A percentile compares a stretch with the other conserved stretches of the same genome.
phyloP scores from a whole-genome alignment of 2,113 vertebrate species.

The Podarcis raffonei region DNA sequence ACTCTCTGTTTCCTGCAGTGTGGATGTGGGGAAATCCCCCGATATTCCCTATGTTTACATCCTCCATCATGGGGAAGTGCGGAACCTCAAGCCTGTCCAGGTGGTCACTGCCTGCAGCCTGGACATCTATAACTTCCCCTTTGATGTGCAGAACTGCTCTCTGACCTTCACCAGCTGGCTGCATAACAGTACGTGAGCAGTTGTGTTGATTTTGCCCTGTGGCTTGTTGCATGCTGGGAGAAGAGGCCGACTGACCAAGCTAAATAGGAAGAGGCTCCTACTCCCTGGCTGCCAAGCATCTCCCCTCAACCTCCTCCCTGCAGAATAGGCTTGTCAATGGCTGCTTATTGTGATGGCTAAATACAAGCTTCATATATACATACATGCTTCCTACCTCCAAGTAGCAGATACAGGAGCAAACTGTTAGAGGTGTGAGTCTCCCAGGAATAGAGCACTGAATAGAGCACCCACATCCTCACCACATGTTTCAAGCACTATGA shows the following conservation, averaged over 20 bases:
- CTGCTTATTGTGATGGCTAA: neutral
- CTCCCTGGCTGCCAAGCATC: neutral
- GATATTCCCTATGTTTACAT: constrained; percentile 94
- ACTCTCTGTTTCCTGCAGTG: constrained; percentile 72
- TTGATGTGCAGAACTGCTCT: constrained; percentile 96
- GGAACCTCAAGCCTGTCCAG: constrained; percentile 97
- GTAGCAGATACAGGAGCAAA: neutral
- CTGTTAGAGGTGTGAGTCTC: neutral
- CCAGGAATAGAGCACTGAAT: neutral
- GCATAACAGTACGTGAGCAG: constrained; percentile 85
- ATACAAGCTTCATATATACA: neutral
- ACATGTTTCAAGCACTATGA: too few species aligned
- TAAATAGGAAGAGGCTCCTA: neutral
- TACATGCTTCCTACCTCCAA: neutral
- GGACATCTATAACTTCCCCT: constrained; percentile 98
- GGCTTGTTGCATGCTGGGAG: neutral
- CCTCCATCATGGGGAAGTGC: constrained; percentile 82
- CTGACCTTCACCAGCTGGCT: constrained; percentile 98
- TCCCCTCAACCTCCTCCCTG: neutral
- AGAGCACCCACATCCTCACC: too few species aligned
- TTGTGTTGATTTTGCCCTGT: neutral
- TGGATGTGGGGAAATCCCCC: constrained; percentile 94
- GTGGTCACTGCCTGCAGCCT: constrained; percentile 94
- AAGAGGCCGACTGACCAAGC: too few species aligned
- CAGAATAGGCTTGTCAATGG: too few species aligned